phyloP scores from a whole-genome alignment of 2,113 vertebrate genomes.

The Callipepla californica region DNA sequence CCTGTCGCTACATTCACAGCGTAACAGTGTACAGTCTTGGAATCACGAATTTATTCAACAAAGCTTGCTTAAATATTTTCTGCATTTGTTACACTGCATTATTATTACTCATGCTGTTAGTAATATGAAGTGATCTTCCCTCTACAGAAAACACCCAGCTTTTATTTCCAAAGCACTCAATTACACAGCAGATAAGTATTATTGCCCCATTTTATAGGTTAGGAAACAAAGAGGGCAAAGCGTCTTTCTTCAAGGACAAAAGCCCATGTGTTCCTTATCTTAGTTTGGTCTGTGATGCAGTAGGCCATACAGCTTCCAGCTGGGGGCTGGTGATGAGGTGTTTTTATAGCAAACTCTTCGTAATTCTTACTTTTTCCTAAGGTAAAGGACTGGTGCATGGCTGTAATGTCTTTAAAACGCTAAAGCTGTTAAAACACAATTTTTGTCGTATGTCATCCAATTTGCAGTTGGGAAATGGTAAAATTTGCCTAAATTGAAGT shows the following conservation, averaged over 20 bases:
- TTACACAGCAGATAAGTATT: neutral
- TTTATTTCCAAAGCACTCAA: conserved; percentile 12
- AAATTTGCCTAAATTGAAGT: conserved; percentile 61
- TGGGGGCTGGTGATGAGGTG: conserved; percentile 36
- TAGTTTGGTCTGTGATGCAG: neutral
- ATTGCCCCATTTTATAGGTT: conserved; percentile 5
- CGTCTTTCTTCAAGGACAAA: conserved; percentile 10
- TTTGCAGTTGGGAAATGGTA: conserved; percentile 59
- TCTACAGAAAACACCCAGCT: neutral
- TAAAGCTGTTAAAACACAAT: conserved; percentile 62
- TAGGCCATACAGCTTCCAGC: neutral
- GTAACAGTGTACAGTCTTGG: neutral
- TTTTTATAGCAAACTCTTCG: conserved; percentile 48
- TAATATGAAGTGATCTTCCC: neutral
- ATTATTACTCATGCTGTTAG: conserved; percentile 6
- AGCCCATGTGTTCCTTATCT: neutral
- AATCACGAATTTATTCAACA: neutral
- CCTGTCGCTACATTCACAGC: conserved; percentile 3
- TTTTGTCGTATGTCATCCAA: conserved; percentile 68
- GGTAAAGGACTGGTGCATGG: conserved; percentile 21
- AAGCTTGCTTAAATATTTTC: neutral
- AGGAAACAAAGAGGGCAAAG: neutral
- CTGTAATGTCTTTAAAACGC: conserved; percentile 55
- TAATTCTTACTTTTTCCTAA: conserved; percentile 58
- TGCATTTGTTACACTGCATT: neutral